A percentile compares a stretch with the other conserved stretches of the same genome.
These are phyloP conservation scores for Pegoplata infirma DNA, from an alignment of 2,888 invertebrate genomes.

Conservation along the genomic window DNA sequence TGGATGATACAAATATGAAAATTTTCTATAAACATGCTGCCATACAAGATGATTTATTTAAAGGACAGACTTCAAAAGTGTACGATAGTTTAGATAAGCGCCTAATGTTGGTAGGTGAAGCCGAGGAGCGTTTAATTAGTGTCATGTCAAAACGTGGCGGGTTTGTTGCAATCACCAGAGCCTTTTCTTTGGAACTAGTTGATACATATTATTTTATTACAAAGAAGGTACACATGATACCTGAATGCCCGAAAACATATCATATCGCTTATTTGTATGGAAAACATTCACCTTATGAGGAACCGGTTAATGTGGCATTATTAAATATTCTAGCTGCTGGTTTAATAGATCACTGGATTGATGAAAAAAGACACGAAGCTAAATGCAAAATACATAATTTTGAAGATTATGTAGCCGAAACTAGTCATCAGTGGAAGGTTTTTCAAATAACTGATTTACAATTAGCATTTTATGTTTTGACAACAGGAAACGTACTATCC, in stretches of 20 bases:
- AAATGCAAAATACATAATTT: slow-evolving; percentile 68
- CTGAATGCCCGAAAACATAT: slow-evolving; percentile 77
- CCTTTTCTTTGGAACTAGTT: slow-evolving; percentile 70
- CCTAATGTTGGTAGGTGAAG: slow-evolving; percentile 69
- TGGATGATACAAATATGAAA: slow-evolving; percentile 71
- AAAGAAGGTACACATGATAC: slow-evolving; percentile 73
- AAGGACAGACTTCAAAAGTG: slow-evolving; percentile 71
- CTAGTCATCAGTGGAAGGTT: slow-evolving; percentile 71
- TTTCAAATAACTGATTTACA: slow-evolving; percentile 75
- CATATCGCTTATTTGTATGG: slow-evolving; percentile 74
- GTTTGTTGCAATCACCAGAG: slow-evolving; percentile 73
- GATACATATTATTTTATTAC: slow-evolving; percentile 72
- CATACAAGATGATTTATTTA: slow-evolving; percentile 76
- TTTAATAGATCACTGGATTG: slow-evolving; percentile 75
- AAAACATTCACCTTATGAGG: slow-evolving; percentile 72
- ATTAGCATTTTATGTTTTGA: slow-evolving; percentile 74
- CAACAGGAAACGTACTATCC: slow-evolving; percentile 69
- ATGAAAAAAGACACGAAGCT: slow-evolving; percentile 70
- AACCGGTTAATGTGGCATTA: slow-evolving; percentile 71
- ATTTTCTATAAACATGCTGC: slow-evolving; percentile 76
- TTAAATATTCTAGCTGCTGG: slow-evolving; percentile 73
- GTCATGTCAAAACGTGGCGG: slow-evolving; percentile 68
- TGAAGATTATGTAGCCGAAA: slow-evolving; percentile 66
- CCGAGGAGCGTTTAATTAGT: slow-evolving; percentile 69
- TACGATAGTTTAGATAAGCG: slow-evolving; percentile 72